A percentile compares a stretch with the other conserved stretches of the same genome.
Conservation (phyloP, 2,888 invertebrate genomes). For the Mycalesis mineus region DNA sequence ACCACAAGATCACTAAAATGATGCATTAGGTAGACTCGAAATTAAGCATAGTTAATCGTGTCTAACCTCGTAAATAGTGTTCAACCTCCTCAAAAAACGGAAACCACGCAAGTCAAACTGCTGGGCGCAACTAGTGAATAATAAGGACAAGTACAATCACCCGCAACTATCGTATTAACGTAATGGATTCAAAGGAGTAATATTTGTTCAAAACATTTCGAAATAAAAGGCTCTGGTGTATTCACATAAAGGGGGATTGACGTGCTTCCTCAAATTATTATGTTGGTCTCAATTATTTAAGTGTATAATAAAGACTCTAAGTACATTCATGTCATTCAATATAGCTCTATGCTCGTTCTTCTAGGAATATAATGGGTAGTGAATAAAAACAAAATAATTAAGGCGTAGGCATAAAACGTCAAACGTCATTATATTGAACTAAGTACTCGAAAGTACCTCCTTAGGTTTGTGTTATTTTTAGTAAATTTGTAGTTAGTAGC, state of each 20-base stretch:
- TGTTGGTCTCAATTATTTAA: slow-evolving; percentile 27
- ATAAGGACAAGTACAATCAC: slow-evolving; percentile 23
- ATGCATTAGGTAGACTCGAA: no score
- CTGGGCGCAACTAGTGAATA: background rate
- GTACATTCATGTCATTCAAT: slow-evolving; percentile 24
- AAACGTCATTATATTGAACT: background rate
- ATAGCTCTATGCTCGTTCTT: slow-evolving; percentile 13
- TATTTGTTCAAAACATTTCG: slow-evolving; percentile 48
- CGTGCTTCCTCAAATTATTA: slow-evolving; percentile 31
- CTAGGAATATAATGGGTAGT: slow-evolving; percentile 15
- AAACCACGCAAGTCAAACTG: no score
- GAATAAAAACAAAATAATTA: slow-evolving; percentile 13
- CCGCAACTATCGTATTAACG: slow-evolving; percentile 35
- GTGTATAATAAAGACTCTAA: slow-evolving; percentile 24
- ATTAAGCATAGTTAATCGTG: no score
- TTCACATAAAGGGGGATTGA: slow-evolving; percentile 34
- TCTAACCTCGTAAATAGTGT: no score
- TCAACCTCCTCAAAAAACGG: no score
- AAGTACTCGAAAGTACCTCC: no score
- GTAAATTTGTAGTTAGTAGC: no score
- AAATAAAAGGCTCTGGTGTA: slow-evolving; percentile 38
- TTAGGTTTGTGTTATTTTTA: no score
- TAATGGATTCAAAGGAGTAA: slow-evolving; percentile 39
- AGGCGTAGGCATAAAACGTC: background rate
- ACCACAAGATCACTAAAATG: no score